Percentiles rank a stretch among this genome's conserved stretches.
phyloP scores from a whole-genome alignment of 2,888 invertebrate species.

The Coenonympha arcania region DNA sequence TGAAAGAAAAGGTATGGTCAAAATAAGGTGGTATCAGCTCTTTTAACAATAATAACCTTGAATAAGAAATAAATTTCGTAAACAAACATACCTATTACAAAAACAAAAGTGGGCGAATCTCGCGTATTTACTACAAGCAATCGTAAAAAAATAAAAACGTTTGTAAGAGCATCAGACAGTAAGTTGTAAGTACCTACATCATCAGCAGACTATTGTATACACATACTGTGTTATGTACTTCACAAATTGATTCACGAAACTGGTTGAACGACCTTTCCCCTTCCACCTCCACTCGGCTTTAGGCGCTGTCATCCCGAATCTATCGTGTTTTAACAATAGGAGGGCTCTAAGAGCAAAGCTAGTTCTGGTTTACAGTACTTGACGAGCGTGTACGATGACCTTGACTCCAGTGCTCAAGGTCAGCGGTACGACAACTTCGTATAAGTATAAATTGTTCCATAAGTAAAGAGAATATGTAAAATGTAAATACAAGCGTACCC shows the following conservation, averaged over 20 bases:
- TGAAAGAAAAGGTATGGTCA: too few relatives aligned
- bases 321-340: constrained; percentile 56
- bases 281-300: constrained; percentile 46
- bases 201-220: constrained; percentile 4
- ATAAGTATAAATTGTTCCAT: not conserved
- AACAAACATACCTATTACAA: too few relatives aligned
- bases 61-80: too few relatives aligned
- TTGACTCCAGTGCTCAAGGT: constrained; percentile 63
- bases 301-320: constrained; percentile 57
- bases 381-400: constrained; percentile 47
- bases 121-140: not conserved
- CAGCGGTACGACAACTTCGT: constrained; percentile 20
- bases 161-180: constrained; percentile 1
- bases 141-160: constrained; percentile 3
- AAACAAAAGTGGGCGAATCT: constrained; percentile 1
- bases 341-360: constrained; percentile 45
- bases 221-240: constrained; percentile 39
- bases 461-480: constrained; percentile 3
- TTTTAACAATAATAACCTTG: too few relatives aligned
- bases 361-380: constrained; percentile 37
- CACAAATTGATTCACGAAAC: constrained; percentile 54
- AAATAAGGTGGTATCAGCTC: too few relatives aligned
- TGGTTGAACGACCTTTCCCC: constrained; percentile 57
- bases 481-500: constrained; percentile 6
- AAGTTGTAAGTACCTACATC: too few relatives aligned